These are phyloP conservation scores for Procambarus virginalis DNA, from an alignment of 1,140 invertebrate genomes.

Conservation along the genomic window DNA sequence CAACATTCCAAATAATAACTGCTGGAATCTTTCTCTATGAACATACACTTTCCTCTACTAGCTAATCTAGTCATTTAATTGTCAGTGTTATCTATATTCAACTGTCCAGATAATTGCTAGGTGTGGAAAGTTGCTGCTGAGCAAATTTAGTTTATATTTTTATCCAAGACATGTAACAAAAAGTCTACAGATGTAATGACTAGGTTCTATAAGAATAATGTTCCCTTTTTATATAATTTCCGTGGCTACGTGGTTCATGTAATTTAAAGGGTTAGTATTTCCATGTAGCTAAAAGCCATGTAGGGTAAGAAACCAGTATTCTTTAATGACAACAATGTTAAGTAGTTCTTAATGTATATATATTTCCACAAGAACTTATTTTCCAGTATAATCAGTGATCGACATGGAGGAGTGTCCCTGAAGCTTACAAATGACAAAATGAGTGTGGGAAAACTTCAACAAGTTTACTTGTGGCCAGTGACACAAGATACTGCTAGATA, in stretches of 20 bases:
- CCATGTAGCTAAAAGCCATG: slow-evolving; percentile 7
- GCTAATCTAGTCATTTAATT: slow-evolving; percentile 27
- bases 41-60: slow-evolving; percentile 11
- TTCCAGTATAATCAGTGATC: slow-evolving; percentile 31
- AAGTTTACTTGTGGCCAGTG: slow-evolving; percentile 14
- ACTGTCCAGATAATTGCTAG: background rate
- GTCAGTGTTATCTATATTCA: background rate
- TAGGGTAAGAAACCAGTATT: slow-evolving; percentile 26
- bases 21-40: background rate
- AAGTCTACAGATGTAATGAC: background rate
- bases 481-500: slow-evolving; percentile 22
- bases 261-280: slow-evolving; percentile 10
- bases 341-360: slow-evolving; percentile 34
- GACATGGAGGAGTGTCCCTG: slow-evolving; percentile 16
- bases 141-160: background rate
- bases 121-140: background rate
- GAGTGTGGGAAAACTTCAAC: slow-evolving; percentile 6
- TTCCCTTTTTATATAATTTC: background rate
- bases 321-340: slow-evolving; percentile 3
- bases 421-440: slow-evolving; percentile 4
- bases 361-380: slow-evolving; percentile 35
- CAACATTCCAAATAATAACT: background rate
- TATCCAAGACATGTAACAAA: background rate
- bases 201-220: background rate
- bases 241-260: slow-evolving; percentile 12